Evolutionary conservation across 2,797 vertebrate species (phyloP), one percentile per base, ranked within the genome.

Genomic region (Enteromius radiatus): DNA sequence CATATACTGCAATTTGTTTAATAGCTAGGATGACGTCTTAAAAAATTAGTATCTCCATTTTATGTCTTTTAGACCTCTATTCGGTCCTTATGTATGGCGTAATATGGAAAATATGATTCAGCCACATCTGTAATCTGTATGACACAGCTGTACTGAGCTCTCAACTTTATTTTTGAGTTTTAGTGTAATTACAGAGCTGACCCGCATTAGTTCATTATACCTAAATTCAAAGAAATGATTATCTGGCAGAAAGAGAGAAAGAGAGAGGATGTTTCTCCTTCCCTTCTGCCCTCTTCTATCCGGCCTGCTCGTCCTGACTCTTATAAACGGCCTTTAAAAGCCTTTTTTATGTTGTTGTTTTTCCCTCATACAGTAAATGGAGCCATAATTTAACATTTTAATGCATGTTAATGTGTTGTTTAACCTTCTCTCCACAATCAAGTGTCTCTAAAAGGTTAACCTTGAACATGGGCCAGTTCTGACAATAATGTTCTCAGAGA

Each of bases 381-480:
- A 95, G 89, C 90, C 95, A 94, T 95, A 92, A 94, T 95, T 94
- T 94, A 94, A 94, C 92, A 93, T 95, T 95, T 95, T 92, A 95
- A 95, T 94, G 93, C 93, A 94, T 93, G 94, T 94, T 95, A 95
- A 95, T 95, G 94, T 93, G 93, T 94, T 94, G 93, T 94, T 95
- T 94, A 94, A 95, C 94, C 94, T 95, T 95, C 93, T 92, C 90
- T 86, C 93, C 92, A 94, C 94, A 94, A 94, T 94, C 92, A 93
- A 92, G 87, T 89, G 85, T 91, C 93, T 93, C 89, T 93, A 92
- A 96, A 96, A 96, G 95, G 96, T 96, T 96, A 96, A 96, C 94
- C 96, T 96, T 96, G 94, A 96, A 95, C 92, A 91, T 89, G 89
- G 92, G 96, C 94, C 95, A 94, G 94, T 89, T 92, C 94, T 88